These are phyloP conservation scores for Polymixis lichenea DNA, from an alignment of 2,888 invertebrate species.

Conservation along the genomic window DNA sequence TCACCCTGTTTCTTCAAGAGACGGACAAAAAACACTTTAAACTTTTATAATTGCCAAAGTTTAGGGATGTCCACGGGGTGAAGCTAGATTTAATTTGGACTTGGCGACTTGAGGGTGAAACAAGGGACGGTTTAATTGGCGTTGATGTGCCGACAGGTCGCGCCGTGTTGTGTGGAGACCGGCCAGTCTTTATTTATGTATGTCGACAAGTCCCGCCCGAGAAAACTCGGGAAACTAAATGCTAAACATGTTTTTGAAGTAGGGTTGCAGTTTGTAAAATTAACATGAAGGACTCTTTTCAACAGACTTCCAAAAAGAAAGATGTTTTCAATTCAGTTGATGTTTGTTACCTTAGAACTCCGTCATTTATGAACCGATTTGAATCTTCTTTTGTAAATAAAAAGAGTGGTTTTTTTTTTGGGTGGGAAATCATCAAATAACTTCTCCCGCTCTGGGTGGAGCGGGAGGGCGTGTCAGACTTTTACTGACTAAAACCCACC, in stretches of 20 bases:
- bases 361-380: too few species aligned
- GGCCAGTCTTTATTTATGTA: conserved; percentile 55
- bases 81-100: conserved; percentile 74
- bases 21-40: conserved; percentile 76
- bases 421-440: too few species aligned
- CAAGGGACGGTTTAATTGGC: conserved; percentile 63
- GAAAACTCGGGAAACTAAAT: conserved; percentile 36
- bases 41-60: conserved; percentile 81
- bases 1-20: conserved; percentile 68
- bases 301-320: too few species aligned
- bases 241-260: conserved; percentile 27
- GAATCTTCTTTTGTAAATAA: too few species aligned
- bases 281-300: neutral
- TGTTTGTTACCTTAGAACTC: too few species aligned
- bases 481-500: too few species aligned
- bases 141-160: conserved; percentile 66
- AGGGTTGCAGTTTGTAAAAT: conserved; percentile 17
- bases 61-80: conserved; percentile 67
- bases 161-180: conserved; percentile 52
- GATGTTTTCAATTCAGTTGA: too few species aligned
- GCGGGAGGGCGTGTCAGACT: too few species aligned
- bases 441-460: too few species aligned
- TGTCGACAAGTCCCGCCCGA: conserved; percentile 18
- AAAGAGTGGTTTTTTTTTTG: too few species aligned
- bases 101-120: conserved; percentile 62